Base-by-base conservation (phyloP, 2,113 vertebrate species). In the Gnathochromis pfefferi region DNA sequence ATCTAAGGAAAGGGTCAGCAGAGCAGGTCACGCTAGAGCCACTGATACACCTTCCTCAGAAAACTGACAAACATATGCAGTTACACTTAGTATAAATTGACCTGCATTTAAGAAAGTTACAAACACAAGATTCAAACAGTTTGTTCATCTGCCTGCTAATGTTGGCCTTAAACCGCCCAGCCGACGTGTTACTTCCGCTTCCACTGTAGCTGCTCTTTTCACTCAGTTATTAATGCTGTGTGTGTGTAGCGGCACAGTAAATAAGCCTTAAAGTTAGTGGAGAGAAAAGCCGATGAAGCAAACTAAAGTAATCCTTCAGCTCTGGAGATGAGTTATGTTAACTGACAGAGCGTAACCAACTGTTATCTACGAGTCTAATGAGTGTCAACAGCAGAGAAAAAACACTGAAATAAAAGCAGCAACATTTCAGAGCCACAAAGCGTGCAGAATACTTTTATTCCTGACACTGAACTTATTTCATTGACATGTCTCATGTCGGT, bases 1-100 rank as follows among this genome's bases (percentile, higher is more conserved):
- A 99, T 98, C 99, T 99, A 65, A 63, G 28, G 81, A 79, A 75
- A 35, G 21, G 54, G 86, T 60, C 53, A 80, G 42, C 4, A 47
- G 65, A n/a, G 81, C 45, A 88, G 51, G 87, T 91, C 84, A 91
- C 11, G 21, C 47, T 49, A 1, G 31, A 35, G 80, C 13, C 83
- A 28, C 13, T 17, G 28, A 87, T 78, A 86, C 68, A 85, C 6
- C 85, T 84, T 68, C 83, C 38, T 33, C 55, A 49, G 47, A 26
- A 6, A 31, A 60, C 21, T 51, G 14, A 65, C 81, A 81, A 45
- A 65, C 73, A 40, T 40, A 16, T 78, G 42, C 10, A 51, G 45
- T n/a, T 51, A 78, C 45, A 51, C 5, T 8, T 51, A n/a, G 5
- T 51, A 4, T 17, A 6, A 78, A 51, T n/a, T 4, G 73, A 49